Evolutionary conservation across 1,140 invertebrate species (phyloP).

Genomic region (Saccostrea glomerata): DNA sequence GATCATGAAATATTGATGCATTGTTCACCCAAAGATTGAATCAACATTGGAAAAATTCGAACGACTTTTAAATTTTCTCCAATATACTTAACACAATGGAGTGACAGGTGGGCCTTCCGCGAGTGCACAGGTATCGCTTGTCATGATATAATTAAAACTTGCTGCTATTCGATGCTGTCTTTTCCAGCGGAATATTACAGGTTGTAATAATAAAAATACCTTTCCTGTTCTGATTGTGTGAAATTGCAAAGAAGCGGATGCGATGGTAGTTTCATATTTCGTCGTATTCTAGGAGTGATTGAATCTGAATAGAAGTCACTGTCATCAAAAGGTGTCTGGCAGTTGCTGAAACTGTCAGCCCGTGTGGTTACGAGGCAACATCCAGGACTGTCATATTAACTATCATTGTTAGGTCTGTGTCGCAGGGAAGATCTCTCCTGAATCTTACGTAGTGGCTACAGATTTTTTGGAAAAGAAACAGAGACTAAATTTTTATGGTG

Average conservation of each 20-base stretch:
- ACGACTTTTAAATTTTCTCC: conserved; percentile 31
- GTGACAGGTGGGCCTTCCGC: background rate
- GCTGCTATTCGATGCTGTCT: background rate
- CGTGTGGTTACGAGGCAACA: background rate
- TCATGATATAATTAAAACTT: background rate
- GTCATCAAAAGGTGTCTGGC: background rate
- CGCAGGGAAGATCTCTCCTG: background rate
- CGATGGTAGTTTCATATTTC: background rate
- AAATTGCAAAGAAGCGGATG: conserved; percentile 19
- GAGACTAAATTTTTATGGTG: background rate
- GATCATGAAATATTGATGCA: conserved; percentile 24
- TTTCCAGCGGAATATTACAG: background rate
- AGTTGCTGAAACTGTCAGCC: background rate
- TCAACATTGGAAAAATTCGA: conserved; percentile 24
- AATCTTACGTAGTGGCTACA: background rate
- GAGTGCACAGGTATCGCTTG: background rate
- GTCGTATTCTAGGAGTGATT: background rate
- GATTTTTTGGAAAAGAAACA: background rate
- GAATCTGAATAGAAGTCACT: background rate
- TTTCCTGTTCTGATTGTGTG: conserved; percentile 19
- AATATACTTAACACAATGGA: background rate
- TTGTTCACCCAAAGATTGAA: background rate
- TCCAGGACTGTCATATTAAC: background rate
- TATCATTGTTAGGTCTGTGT: background rate
- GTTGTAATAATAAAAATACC: conserved; percentile 23